Base-by-base conservation (phyloP, 2,888 invertebrate genomes). In the Drosophila pseudotakahashii region DNA sequence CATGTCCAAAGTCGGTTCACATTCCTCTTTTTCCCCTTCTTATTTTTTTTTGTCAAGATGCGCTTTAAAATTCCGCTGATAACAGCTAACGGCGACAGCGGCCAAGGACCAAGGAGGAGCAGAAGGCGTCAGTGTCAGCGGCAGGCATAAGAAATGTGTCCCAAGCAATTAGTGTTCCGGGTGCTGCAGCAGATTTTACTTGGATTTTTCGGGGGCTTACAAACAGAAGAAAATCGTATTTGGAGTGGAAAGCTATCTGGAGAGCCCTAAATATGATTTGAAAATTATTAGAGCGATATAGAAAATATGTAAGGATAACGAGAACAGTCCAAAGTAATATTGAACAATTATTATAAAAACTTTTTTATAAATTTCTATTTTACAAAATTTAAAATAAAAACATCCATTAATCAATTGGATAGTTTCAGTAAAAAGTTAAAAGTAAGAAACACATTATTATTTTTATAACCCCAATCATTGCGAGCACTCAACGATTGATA, bases 51-150 rank as follows among this genome's bases (percentile, higher is more conserved):
- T 60, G 67, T 55, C 73, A 66, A 81, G 87, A 83, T 83, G 81
- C 74, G 81, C 82, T 76, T 83, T 83, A 83, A 82, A 83, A 86
- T 83, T 83, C 84, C 87, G 59, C 81, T 83, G 82, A 83, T 83
- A 83, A 83, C 66, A 72, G 77, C 66, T 57, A 59, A 54, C 47
- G 62, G 57, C 34, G 54, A 47, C 62, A 34, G 60, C 45, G 50
- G 41, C 44, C 44, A 41, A 32, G 11, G 37, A 14, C 45, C 36
- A 58, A 59, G 45, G 48, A 50, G 47, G 57, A 44, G 32, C 55
- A 77, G 73, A 53, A 77, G 82, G 87, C 87, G 77, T 86, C 82
- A 86, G 84, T 86, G 87, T 77, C 82, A 86, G 79, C 67, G 79
- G 71, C 87, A 77, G 81, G 64, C 84, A 83, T 73, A 86, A 81